Evolutionary conservation across 2,888 invertebrate species (phyloP), one percentile per base, ranked within the genome.

Genomic region (Ophioninae sp.): DNA sequence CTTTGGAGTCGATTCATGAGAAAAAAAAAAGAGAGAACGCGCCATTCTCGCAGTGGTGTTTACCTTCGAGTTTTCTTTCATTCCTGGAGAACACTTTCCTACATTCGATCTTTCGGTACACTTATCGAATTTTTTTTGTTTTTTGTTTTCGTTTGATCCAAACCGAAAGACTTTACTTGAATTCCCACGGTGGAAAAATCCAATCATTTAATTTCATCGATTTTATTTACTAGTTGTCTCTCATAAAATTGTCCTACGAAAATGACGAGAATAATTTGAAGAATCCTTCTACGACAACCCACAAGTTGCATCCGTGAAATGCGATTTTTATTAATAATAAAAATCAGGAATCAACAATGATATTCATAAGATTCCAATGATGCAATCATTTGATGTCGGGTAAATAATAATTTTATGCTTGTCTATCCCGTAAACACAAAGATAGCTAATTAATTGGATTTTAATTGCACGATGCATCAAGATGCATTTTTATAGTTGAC

Each of bases 11-110:
- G 22, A 56, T 63, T 73, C 20, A 20, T 3, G 8, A 58, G 41
- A 75, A 39, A 76, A 76, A 71, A 59, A 9, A 9, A 61, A 13
- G 17, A 58, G 6, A 59, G 30, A 30, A 30, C 30, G 30, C 30
- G 30, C 30, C 30, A 22, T 59, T 20, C 51, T 6, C 5, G 2
- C 8, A 30, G 22, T 22, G 13, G 7, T 6, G 44, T 67, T 44
- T 2, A 67, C 37, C 6, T 10, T 67, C 9, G 10, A 67, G 20
- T 67, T 67, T 41, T 41, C 0, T 22, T 22, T 41, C 41, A 20
- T 44, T 37, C 69, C 6, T 8, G 2, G 44, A 68, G 8, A 17
- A 51, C 44, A 13, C 13, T 67, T 20, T 67, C n/a, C 0, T 20
- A 6, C 20, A 20, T 20, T 8, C 39, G 41, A 10, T 65, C 10